Evolutionary conservation across 2,888 invertebrate species (phyloP).

Genomic region (Baronia brevicornis): DNA sequence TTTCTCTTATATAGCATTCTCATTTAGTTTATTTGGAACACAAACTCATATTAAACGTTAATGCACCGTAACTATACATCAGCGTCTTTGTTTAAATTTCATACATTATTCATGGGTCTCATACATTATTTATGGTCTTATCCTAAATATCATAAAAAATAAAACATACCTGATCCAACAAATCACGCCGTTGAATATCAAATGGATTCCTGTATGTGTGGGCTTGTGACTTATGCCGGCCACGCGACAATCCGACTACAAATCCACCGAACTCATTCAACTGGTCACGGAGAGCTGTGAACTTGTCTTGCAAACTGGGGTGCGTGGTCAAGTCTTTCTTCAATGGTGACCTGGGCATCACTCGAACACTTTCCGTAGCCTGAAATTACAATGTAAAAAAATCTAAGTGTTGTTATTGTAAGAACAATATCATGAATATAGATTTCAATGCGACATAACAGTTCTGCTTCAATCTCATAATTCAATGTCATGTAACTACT

Average conservation of each 20-base stretch:
- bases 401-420: no score
- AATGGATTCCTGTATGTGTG: slow-evolving; percentile 94
- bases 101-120: neutral
- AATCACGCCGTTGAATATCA: slow-evolving; percentile 91
- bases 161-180: slow-evolving; percentile 85
- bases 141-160: neutral
- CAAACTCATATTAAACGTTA: no score
- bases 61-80: no score
- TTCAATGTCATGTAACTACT: no score
- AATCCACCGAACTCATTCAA: slow-evolving; percentile 90
- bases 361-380: slow-evolving; percentile 83
- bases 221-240: slow-evolving; percentile 66
- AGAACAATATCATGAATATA: no score
- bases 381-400: slow-evolving; percentile 39
- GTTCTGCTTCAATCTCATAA: no score
- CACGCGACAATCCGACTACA: slow-evolving; percentile 81
- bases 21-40: no score
- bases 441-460: no score
- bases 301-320: slow-evolving; percentile 88
- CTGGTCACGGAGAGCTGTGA: slow-evolving; percentile 87
- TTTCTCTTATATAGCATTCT: no score
- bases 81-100: no score
- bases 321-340: slow-evolving; percentile 89
- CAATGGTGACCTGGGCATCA: slow-evolving; percentile 81
- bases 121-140: slow-evolving; percentile 1